phyloP scores from a whole-genome alignment of 1,140 invertebrate species.

The Steinernema feltiae region DNA sequence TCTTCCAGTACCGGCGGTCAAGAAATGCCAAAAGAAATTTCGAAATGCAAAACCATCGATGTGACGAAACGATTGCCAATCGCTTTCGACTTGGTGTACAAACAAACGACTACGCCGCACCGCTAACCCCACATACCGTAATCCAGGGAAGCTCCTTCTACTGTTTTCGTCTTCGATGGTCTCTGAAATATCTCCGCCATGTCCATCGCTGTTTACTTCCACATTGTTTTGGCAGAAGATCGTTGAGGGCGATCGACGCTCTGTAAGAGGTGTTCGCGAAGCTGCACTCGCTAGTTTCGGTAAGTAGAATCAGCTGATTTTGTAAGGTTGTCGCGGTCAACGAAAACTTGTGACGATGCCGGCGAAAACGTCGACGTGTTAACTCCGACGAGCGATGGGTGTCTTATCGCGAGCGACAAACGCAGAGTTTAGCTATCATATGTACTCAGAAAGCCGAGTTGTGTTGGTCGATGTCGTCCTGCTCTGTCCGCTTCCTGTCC shows the following conservation, averaged over 20 bases:
- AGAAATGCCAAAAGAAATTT: too few relatives aligned
- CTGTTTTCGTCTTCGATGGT: too few relatives aligned
- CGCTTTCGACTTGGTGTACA: too few relatives aligned
- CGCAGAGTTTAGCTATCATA: conserved; percentile 4
- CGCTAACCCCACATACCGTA: too few relatives aligned
- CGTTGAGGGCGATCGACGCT: not conserved
- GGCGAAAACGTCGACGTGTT: not conserved
- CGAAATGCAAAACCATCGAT: too few relatives aligned
- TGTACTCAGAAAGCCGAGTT: not conserved
- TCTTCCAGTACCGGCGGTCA: too few relatives aligned
- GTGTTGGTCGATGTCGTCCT: not conserved
- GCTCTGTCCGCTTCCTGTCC: not conserved
- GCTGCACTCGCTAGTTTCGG: not conserved
- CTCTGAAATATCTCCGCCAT: too few relatives aligned
- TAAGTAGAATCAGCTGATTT: not conserved
- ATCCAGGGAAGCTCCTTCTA: too few relatives aligned
- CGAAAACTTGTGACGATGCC: not conserved
- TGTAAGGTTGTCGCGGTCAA: too few relatives aligned
- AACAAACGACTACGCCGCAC: too few relatives aligned
- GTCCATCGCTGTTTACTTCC: not conserved
- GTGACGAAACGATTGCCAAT: too few relatives aligned
- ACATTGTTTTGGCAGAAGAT: not conserved
- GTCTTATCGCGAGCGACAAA: conserved; percentile 7
- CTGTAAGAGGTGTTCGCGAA: not conserved
- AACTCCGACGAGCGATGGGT: not conserved